Evolutionary conservation across 2,113 vertebrate genomes (phyloP).

Genomic region (Tragelaphus imberbis): DNA sequence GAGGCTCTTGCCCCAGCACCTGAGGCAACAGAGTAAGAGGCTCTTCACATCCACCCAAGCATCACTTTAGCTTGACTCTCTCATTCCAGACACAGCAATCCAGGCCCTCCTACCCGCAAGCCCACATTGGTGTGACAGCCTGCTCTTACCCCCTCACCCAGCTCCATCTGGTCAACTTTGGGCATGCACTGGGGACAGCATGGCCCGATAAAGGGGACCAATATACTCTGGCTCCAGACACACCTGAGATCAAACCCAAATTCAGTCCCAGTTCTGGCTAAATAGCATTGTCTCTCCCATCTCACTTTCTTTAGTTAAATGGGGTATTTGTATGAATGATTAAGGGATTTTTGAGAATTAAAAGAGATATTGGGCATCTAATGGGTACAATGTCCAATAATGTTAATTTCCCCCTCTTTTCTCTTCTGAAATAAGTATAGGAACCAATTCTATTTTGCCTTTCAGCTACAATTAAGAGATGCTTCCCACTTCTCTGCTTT

Average conservation of each 20-base stretch:
- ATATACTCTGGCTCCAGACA: neutral
- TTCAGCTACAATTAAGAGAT: neutral
- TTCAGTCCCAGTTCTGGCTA: neutral
- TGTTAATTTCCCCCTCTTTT: neutral
- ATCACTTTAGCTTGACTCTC: no score
- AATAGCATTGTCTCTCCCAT: neutral
- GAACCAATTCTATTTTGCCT: neutral
- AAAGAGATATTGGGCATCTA: neutral
- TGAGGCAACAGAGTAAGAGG: neutral
- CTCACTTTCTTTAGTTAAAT: neutral
- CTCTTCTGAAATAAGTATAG: neutral
- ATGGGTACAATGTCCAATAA: neutral
- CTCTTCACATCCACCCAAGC: rapidly evolving
- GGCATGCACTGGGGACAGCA: no score
- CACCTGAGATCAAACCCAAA: neutral
- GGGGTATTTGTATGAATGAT: neutral
- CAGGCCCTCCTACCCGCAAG: neutral
- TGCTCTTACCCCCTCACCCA: no score
- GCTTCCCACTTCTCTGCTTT: neutral
- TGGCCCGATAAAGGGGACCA: neutral
- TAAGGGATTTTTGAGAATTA: neutral
- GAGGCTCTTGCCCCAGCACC: neutral
- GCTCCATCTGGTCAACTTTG: neutral
- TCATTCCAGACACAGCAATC: neutral
- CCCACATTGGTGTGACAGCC: neutral